These are phyloP conservation scores for Rhinoderma darwinii DNA, from an alignment of 2,113 vertebrate genomes.

Conservation along the genomic window DNA sequence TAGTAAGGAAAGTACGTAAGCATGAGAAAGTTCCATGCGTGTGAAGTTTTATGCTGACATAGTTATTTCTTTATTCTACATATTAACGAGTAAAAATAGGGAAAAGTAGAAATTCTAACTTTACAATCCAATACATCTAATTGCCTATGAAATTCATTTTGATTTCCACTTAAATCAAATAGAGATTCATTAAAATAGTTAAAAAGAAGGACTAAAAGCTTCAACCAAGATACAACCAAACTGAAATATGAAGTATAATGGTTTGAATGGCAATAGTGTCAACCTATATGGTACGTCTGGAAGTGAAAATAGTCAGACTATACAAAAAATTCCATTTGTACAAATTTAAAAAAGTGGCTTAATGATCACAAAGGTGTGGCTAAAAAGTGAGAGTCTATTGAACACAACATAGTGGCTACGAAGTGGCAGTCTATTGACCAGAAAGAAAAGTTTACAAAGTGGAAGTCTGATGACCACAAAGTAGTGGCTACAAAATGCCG, in stretches of 20 bases:
- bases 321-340: no score
- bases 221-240: neutral
- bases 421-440: neutral
- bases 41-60: constrained; percentile 28
- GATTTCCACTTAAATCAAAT: neutral
- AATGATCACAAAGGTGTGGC: neutral
- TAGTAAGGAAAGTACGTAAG: constrained; percentile 6
- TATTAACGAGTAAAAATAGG: neutral
- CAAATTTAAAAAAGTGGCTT: no score
- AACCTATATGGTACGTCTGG: no score
- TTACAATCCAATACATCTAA: neutral
- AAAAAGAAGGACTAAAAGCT: neutral
- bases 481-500: neutral
- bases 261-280: no score
- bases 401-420: neutral
- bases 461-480: neutral
- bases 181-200: neutral
- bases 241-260: no score
- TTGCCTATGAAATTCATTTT: neutral
- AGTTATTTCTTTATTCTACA: neutral
- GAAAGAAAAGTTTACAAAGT: neutral
- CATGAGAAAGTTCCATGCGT: constrained; percentile 29
- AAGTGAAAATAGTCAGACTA: no score
- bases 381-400: neutral
- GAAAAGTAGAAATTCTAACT: neutral